A percentile compares a stretch with the other conserved stretches of the same genome.
Conservation (phyloP, 92 coral and sea anemone species). For the Phenganax stokvisi region DNA sequence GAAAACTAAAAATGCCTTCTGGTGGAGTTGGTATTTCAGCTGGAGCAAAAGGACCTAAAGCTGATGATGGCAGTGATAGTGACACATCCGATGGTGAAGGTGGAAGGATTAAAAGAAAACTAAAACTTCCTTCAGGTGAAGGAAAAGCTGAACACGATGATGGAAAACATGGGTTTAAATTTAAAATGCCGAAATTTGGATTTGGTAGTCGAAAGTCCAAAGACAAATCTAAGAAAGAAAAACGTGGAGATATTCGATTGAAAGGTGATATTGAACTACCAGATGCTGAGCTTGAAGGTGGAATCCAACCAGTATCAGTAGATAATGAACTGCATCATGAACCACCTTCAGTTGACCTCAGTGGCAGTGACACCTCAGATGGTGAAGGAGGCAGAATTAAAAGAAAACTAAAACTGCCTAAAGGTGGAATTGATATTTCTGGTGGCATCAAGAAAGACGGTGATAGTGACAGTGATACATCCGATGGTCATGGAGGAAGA, state of each 20-base stretch:
- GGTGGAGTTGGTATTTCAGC: slow-evolving; percentile 1
- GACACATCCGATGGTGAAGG: slow-evolving; percentile 21
- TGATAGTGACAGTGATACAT: slow-evolving; percentile 13
- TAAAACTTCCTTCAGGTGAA: neutral
- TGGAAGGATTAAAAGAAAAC: neutral
- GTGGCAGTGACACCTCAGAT: slow-evolving; percentile 32
- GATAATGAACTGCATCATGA: neutral
- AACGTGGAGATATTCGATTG: neutral
- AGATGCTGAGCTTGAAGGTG: slow-evolving; percentile 20
- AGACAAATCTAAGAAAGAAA: neutral
- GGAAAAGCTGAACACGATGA: neutral
- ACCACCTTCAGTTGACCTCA: slow-evolving; percentile 13
- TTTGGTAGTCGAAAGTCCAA: slow-evolving; percentile 6
- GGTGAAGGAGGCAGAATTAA: slow-evolving; percentile 37
- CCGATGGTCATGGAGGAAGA: slow-evolving; percentile 34
- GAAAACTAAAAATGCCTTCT: slow-evolving; percentile 1
- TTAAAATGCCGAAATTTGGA: slow-evolving; percentile 4
- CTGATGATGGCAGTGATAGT: neutral
- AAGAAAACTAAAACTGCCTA: slow-evolving; percentile 3
- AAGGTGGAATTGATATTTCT: neutral
- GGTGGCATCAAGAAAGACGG: slow-evolving; percentile 9
- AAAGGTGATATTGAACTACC: slow-evolving; percentile 19
- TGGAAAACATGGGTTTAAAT: neutral
- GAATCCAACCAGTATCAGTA: neutral
- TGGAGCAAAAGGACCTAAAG: slow-evolving; percentile 13